Base-by-base conservation (phyloP, 2,888 invertebrate genomes). In the Andrena dorsata region DNA sequence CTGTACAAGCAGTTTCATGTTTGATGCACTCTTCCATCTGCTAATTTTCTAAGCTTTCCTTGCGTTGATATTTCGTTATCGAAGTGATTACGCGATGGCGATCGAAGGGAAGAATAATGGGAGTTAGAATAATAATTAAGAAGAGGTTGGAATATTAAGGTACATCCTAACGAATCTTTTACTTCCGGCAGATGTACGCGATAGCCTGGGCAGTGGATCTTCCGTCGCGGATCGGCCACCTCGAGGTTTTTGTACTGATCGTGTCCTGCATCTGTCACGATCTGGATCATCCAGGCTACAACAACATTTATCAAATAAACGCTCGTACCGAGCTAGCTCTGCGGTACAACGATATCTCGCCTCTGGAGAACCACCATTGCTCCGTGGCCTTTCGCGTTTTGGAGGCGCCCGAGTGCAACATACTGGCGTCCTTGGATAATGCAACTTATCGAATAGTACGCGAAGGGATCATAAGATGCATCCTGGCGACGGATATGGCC, bases 291-390 rank as follows among this genome's bases (percentile, higher is more conserved):
- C 97, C 97, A 23, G 97, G 97, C 76, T 97, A 96, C 93, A 97
- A 97, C 94, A 97, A 97, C 92, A 97, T 97, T 89, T 97, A 97
- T 94, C 97, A 97, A 94, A 97, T 97, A 92, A 97, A 97, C 93
- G 97, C 97, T 63, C 95, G 96, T 91, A 97, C 97, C 60, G 97
- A 97, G 92, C 94, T 97, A 91, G 97, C 97, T 41, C 95, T 97
- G 86, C 95, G 97, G 80, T 97, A 97, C 94, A 97, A 97, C 94
- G 97, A 97, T 94, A 97, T 97, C 91, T 97, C 97, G 71, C 97
- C 97, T 2, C 94, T 97, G 92, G 97, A 97, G 94, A 97, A 97
- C 94, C 97, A 97, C 93, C 97, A 97, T 93, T 97, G 97, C 94
- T 97, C 97, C 83, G 97, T 97, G 88, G 97, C 97, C 63, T 97